These are phyloP conservation scores for Caenorhabditis sp. DNA, from an alignment of 2,888 invertebrate species.

Conservation along the genomic window DNA sequence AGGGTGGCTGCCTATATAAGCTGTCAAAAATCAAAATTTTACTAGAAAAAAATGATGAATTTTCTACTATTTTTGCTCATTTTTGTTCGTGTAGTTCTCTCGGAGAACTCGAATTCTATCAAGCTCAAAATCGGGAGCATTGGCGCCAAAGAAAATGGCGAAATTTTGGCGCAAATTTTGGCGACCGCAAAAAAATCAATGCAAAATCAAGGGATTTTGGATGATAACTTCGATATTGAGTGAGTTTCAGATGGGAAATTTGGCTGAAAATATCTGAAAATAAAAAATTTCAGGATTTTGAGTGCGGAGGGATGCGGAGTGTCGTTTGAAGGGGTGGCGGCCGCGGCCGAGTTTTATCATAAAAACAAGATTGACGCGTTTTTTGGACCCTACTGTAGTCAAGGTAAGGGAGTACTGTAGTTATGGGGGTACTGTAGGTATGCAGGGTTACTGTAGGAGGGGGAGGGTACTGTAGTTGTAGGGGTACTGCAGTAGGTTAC, in stretches of 20 bases:
- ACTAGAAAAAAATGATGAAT: too few species aligned
- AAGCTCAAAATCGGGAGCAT: conserved; percentile 61
- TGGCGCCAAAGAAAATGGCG: conserved; percentile 56
- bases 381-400: conserved; percentile 54
- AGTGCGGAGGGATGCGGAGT: conserved; percentile 48
- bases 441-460: too few species aligned
- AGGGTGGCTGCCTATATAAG: not conserved
- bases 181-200: conserved; percentile 56
- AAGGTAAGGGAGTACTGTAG: conserved; percentile 26
- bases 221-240: conserved; percentile 61
- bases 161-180: conserved; percentile 59
- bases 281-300: conserved; percentile 26
- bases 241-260: conserved; percentile 48
- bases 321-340: conserved; percentile 56
- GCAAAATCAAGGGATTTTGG: conserved; percentile 53
- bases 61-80: too few species aligned
- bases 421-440: too few species aligned
- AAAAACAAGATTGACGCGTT: conserved; percentile 46
- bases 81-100: too few species aligned
- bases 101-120: not conserved
- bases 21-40: too few species aligned
- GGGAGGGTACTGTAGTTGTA: too few species aligned
- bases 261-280: not conserved
- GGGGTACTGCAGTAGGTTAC: too few species aligned
- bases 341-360: conserved; percentile 55